Evolutionary conservation across 2,888 invertebrate genomes (phyloP), one percentile per base, ranked within the genome.

Genomic region (Drosophila anceps): DNA sequence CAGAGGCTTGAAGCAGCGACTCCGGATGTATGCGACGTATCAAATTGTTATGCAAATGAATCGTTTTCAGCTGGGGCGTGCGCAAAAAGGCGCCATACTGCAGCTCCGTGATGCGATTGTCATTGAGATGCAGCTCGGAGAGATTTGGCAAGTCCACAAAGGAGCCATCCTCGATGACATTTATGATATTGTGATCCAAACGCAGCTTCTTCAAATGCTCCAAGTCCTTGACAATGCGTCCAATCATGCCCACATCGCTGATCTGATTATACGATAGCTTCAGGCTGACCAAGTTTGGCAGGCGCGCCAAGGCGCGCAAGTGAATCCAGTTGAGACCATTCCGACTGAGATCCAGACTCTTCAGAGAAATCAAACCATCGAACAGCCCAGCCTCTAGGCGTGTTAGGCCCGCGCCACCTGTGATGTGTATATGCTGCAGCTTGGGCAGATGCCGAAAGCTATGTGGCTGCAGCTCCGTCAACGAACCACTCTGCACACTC

Each of bases 31-130:
- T 95, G 83, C 96, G 95, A 59, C 95, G 94, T 51, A 98, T 95
- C 61, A 94, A 94, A 91, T 98, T 98, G 80, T 95, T 95, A 90
- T 96, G 97, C 73, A 98, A 93, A 91, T 97, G 96, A 15, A 97
- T 94, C 18, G 94, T 94, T 84, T 95, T 95, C 67, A 97, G 92
- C 72, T 95, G 95, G 0, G 97, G 96, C 2, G 97, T 95, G 81
- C 96, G 94, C 83, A 97, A 95, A 89, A 98, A 97, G 3, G 97
- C 96, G 1, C 97, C 97, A 84, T 96, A 95, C 73, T 96, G 95
- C 59, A 97, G 94, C 81, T 96, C 95, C 18, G 95, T 95, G 50
- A 97, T 96, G 50, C 95, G 94, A 91, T 97, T 97, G 80, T 95
- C 94, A 10, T 96, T 95, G 48, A 97, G 91, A 67, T 95, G 94